Conservation (phyloP, 2,113 vertebrate species). For the Macquaria australasica region DNA sequence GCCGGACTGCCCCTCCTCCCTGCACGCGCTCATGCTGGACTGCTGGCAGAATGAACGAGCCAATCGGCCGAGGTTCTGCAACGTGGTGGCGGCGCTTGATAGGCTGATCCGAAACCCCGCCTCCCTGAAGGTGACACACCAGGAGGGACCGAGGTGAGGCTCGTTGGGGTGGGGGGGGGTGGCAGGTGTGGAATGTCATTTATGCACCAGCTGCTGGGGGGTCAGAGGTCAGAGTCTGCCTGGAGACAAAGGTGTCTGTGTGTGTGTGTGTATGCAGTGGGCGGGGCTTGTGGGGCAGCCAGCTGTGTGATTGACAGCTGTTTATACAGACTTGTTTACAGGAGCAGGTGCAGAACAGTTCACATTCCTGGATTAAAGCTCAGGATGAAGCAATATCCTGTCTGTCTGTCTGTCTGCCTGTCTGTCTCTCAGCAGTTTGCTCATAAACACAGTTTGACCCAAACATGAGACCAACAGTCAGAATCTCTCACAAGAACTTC, state of each 20-base stretch:
- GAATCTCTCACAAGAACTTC: too few relatives aligned
- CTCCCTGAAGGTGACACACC: slow-evolving; percentile 87
- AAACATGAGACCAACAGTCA: too few relatives aligned
- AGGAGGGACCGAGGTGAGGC: slow-evolving; percentile 84
- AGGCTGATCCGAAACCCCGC: slow-evolving; percentile 91
- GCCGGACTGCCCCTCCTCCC: slow-evolving; percentile 92
- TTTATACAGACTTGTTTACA: slow-evolving; percentile 35
- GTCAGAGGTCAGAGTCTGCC: slow-evolving; percentile 3
- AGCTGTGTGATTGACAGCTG: slow-evolving; percentile 54
- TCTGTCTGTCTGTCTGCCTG: not conserved
- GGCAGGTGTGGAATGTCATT: slow-evolving; percentile 35
- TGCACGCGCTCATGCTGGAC: slow-evolving; percentile 96
- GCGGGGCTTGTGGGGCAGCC: not conserved
- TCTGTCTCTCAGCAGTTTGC: not conserved
- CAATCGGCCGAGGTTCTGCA: slow-evolving; percentile 87
- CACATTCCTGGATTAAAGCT: slow-evolving; percentile 23
- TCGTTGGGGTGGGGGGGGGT: not conserved
- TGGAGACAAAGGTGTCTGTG: slow-evolving; percentile 7
- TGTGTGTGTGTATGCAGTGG: not conserved
- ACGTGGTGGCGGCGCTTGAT: slow-evolving; percentile 89
- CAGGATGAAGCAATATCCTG: not conserved
- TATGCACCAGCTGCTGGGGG: slow-evolving; percentile 47
- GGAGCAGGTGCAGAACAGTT: slow-evolving; percentile 43
- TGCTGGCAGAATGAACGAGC: slow-evolving; percentile 96
- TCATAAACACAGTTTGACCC: too few relatives aligned